Evolutionary conservation across 2,797 vertebrate genomes (phyloP), one percentile per base, ranked within the genome.

Genomic region (Alca torda): DNA sequence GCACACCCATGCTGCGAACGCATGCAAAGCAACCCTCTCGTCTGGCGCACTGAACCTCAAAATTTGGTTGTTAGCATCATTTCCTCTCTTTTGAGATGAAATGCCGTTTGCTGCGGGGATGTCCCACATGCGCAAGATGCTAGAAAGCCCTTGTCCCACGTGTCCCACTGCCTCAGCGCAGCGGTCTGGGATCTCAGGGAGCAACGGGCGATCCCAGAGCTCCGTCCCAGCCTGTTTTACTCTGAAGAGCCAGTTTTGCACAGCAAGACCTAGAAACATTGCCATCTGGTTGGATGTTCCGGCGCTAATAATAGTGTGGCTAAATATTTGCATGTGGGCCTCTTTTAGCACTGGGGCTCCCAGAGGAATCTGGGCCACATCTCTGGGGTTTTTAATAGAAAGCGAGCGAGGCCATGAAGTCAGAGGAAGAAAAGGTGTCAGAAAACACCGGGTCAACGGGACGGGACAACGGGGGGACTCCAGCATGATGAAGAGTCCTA

Each of bases 381-480:
- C 93, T 93, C 78, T 86, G 64, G 80, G 67, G 65, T 87, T 97
- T 96, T 96, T 96, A 96, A 92, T 97, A 97, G 97, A 95, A 95
- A 93, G 94, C 33, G 8, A 94, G 87, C 6, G 18, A 84, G 74
- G 76, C 86, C 59, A 56, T 8, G 30, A 78, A 87, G 68, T 70
- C 82, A 93, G 72, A 77, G 90, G 95, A 96, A 94, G 86, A 60
- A 87, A 94, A 96, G 96, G 88, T 93, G 82, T 88, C 75, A 87
- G 74, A 57, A 93, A 93, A 86, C 81, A 73, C 28, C 16, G 6
- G 16, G 33, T 80, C 67, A 73, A 8, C 30, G 59, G 43, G 30
- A 74, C 2, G 3, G 46, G 41, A 37, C 50, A 69, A 31, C 0
- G 0, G 13, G 35, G 20, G 8, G 17, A 35, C 43, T 45, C 13